Base-by-base conservation (phyloP, 1,140 invertebrate species). In the Drosophila elegans region DNA sequence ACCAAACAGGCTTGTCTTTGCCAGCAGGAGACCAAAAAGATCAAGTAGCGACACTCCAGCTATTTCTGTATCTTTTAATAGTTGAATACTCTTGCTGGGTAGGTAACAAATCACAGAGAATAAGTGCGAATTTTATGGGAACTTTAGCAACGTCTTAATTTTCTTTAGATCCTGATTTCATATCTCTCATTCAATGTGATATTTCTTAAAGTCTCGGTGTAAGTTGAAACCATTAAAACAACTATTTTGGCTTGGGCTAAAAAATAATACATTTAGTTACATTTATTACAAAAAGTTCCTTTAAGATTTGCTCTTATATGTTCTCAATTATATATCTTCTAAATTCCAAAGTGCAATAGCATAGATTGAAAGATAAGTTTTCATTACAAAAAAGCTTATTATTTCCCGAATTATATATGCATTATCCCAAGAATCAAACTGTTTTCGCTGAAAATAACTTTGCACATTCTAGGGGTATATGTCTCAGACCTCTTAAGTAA, bases 1-100 rank as follows among this genome's bases (percentile, higher is more conserved):
- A 96, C 95, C 12, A 90, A 90, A 57, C 95, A 96, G 66, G 94
- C 94, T 39, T 96, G 95, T 84, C 95, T 95, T 79, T 96, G 96
- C 86, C 89, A 89, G 73, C 83, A 79, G 48, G 84, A 89, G 63
- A 90, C 84, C 61, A 89, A 89, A 84, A 89, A 89, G 74, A 89
- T 89, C 69, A 89, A 89, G 69, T 89, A 89, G 55, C 21, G 57
- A 42, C n/a, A 10, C 32, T 41, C 36, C 25, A 21, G 53, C 38
- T 59, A 60, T 59, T 44, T 45, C 68, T 52, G 41, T 51, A 32
- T 51, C 34, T 25, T 13, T 63, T 44, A 49, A 29, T 71, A 48
- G 39, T 63, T 39, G 25, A 68, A 74, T 74, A 64, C 72, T 74
- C 72, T 74, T 38, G 56, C 34, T 25, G 2, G 27, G 48, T 13